Percentiles rank a stretch among this genome's conserved stretches.
phyloP scores from a whole-genome alignment of 2,797 vertebrate species.

The Sardinella longiceps region DNA sequence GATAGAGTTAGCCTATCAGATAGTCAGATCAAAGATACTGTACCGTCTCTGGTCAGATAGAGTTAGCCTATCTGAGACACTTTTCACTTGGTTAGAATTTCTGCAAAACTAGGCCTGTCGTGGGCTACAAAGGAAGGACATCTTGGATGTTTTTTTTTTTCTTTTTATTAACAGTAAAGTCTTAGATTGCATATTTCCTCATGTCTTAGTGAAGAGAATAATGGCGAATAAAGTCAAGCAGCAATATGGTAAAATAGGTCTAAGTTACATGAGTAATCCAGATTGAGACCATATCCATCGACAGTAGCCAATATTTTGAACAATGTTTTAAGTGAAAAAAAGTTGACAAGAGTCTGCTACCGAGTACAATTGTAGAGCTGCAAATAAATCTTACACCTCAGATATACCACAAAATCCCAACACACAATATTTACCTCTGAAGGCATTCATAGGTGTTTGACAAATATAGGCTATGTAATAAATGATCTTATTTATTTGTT shows the following conservation, averaged over 20 bases:
- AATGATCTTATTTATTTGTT: conserved; percentile 54
- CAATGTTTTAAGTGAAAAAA: neutral
- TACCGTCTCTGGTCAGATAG: too few species aligned
- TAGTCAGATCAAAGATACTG: too few species aligned
- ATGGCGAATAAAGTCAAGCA: neutral
- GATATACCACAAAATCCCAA: conserved; percentile 8
- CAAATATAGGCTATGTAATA: conserved; percentile 10
- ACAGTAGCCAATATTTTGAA: conserved; percentile 1
- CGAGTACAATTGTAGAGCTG: neutral
- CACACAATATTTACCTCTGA: neutral
- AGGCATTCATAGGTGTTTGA: neutral
- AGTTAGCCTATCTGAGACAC: neutral
- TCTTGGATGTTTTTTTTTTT: neutral
- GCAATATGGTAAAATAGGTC: neutral
- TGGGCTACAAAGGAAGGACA: neutral
- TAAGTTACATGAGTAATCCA: conserved; percentile 5
- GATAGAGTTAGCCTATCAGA: too few species aligned
- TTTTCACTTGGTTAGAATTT: neutral
- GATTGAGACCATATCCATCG: conserved; percentile 4
- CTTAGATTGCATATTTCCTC: neutral
- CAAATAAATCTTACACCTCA: conserved; percentile 14
- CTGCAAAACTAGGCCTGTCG: neutral
- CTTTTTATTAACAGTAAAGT: neutral
- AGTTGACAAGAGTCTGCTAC: conserved; percentile 5
- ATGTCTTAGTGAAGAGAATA: neutral